Evolutionary conservation across 2,888 invertebrate genomes (phyloP), one percentile per base, ranked within the genome.

Genomic region (Timandra comae): DNA sequence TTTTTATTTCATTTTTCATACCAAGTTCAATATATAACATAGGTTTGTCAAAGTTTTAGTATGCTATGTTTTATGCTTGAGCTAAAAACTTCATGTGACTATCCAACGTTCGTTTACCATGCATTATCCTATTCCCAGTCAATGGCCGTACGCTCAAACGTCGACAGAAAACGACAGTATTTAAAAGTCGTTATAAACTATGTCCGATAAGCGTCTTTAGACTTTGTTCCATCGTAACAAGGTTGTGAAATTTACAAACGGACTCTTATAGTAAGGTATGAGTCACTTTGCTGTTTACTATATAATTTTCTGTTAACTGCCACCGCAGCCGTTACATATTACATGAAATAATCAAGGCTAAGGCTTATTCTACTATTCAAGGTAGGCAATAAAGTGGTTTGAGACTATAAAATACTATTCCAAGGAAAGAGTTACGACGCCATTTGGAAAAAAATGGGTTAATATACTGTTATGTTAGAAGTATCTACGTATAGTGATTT

Each of bases 201-300:
- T 27, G 20, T 29, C 29, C 29, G 27, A 27, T 30, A 29, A 33
- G 25, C 16, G 6, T 16, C 16, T 16, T 27, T 35, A 10, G 31
- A 38, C 40, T 42, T 35, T 42, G 26, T 42, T 23, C 28, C 42
- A 26, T 42, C 31, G 40, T 24, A 41, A 43, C 38, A 46, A 28
- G 34, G 36, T 32, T 23, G 33, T 36, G 16, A 16, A 16, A 16
- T 21, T 24, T 38, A 30, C 16, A 31, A 36, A 4, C 24, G 12
- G 33, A 19, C 38, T 26, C 31, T 40, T 26, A 30, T 25, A 32
- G 25, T 40, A 22, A 30, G 28, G 16, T 36, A 40, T 49, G 49
- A 49, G 35, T 54, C 43, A 53, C 36, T 30, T 41, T 12, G 38
- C 35, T 32, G 39, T 39, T 48, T 48, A 41, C 45, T 39, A 43